These are phyloP conservation scores for Diachasma alloeum DNA, from an alignment of 1,140 invertebrate species.

Conservation along the genomic window DNA sequence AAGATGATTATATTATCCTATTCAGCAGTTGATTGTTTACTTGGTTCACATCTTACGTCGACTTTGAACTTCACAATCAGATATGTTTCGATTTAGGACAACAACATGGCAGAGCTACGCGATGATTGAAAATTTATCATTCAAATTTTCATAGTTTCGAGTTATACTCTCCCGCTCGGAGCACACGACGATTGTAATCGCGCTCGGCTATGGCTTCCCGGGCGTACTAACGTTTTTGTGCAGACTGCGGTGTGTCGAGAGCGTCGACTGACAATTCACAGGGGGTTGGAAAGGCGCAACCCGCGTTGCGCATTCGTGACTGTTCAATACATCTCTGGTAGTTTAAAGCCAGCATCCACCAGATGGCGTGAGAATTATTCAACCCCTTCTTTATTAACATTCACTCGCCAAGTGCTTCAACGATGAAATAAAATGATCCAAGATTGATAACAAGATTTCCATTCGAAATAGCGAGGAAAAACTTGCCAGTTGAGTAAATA, in stretches of 20 bases:
- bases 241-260: slow-evolving; percentile 58
- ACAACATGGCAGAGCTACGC: no score
- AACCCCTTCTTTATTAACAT: slow-evolving; percentile 6
- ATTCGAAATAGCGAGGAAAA: neutral
- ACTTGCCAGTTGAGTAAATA: neutral
- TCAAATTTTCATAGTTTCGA: neutral
- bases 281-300: slow-evolving; percentile 52
- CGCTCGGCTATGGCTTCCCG: slow-evolving; percentile 38
- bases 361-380: slow-evolving; percentile 50
- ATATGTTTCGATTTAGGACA: neutral
- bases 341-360: slow-evolving; percentile 58
- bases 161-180: neutral
- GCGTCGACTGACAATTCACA: slow-evolving; percentile 55
- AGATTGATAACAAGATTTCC: neutral
- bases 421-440: neutral
- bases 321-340: slow-evolving; percentile 63
- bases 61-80: neutral
- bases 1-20: no score
- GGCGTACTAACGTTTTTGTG: slow-evolving; percentile 58
- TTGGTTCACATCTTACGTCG: neutral
- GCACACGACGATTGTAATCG: slow-evolving; percentile 20
- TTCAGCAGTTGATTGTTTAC: neutral
- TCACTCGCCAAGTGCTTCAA: neutral
- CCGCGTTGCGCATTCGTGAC: slow-evolving; percentile 60
- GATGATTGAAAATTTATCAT: neutral